These are phyloP conservation scores for Aphelinus atriplicis DNA, from an alignment of 1,140 invertebrate species.

Conservation along the genomic window DNA sequence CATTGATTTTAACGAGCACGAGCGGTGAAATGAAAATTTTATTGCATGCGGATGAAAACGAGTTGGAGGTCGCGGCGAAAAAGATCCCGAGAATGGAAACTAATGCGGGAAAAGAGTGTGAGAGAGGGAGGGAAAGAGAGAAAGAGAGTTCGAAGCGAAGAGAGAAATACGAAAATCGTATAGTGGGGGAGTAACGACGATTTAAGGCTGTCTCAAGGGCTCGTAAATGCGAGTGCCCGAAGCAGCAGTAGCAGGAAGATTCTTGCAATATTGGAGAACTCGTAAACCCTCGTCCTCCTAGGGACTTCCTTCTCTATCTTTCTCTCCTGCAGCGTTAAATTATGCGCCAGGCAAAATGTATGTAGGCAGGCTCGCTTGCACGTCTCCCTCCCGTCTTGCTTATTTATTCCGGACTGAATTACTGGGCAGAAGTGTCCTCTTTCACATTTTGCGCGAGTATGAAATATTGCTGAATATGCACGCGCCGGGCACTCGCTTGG, in stretches of 20 bases:
- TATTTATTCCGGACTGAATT: conserved; percentile 38
- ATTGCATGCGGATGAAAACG: conserved; percentile 21
- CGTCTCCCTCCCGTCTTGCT: conserved; percentile 8
- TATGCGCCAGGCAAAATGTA: conserved; percentile 41
- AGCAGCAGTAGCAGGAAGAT: conserved; percentile 42
- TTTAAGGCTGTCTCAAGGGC: conserved; percentile 49
- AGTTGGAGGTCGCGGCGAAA: neutral
- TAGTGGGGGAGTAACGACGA: conserved; percentile 38
- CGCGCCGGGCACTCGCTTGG: neutral
- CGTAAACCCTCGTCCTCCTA: conserved; percentile 44
- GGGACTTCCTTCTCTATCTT: conserved; percentile 18
- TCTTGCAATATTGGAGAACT: conserved; percentile 53
- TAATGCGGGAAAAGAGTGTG: neutral
- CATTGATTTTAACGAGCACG: conserved; percentile 33
- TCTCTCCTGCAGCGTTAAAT: conserved; percentile 45
- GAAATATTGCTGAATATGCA: conserved; percentile 34
- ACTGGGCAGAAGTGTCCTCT: conserved; percentile 35
- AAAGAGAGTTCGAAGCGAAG: conserved; percentile 10
- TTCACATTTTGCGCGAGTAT: conserved; percentile 27
- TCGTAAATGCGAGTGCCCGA: conserved; percentile 47
- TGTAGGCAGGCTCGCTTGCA: neutral
- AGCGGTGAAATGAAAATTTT: conserved; percentile 36
- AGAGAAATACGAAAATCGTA: conserved; percentile 37
- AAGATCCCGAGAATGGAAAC: neutral
- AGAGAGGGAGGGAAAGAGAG: conserved; percentile 1